A percentile compares a stretch with the other conserved stretches of the same genome.
Evolutionary conservation across 2,888 invertebrate genomes (phyloP).

Genomic region (Acanthopleura granulata): DNA sequence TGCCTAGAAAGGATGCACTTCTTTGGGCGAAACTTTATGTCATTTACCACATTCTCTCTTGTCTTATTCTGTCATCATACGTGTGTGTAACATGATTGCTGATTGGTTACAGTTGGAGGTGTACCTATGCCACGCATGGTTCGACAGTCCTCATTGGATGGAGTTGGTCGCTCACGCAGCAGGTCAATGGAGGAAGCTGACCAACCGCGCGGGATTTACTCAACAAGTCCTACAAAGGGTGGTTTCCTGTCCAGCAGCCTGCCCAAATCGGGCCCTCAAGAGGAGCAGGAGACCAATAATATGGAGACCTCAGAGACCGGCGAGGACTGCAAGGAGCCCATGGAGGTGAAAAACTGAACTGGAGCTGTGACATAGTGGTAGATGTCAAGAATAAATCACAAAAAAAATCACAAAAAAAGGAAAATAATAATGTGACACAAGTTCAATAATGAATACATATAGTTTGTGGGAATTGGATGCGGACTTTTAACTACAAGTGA

Average conservation of each 20-base stretch:
- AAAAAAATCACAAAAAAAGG: no score
- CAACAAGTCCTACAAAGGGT: conserved; percentile 49
- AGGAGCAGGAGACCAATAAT: background rate
- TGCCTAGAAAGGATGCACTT: no score
- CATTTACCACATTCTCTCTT: no score
- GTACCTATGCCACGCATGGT: conserved; percentile 86
- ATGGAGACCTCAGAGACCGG: conserved; percentile 1
- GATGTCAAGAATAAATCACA: no score
- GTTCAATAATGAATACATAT: no score
- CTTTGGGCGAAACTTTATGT: no score
- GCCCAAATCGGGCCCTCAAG: conserved; percentile 22
- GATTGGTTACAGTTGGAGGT: conserved; percentile 75
- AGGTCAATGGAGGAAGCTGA: conserved; percentile 69
- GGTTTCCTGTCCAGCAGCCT: conserved; percentile 38
- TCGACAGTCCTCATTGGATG: conserved; percentile 70
- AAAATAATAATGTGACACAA: no score
- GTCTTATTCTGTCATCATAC: background rate
- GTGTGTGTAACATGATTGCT: background rate
- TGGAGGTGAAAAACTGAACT: no score
- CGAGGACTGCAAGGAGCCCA: no score
- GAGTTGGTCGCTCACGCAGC: conserved; percentile 72
- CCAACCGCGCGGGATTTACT: conserved; percentile 62
- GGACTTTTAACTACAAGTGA: no score
- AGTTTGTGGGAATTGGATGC: no score
- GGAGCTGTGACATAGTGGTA: no score